Conservation (phyloP, 1,140 invertebrate genomes). For the Dendrolimus kikuchii region DNA sequence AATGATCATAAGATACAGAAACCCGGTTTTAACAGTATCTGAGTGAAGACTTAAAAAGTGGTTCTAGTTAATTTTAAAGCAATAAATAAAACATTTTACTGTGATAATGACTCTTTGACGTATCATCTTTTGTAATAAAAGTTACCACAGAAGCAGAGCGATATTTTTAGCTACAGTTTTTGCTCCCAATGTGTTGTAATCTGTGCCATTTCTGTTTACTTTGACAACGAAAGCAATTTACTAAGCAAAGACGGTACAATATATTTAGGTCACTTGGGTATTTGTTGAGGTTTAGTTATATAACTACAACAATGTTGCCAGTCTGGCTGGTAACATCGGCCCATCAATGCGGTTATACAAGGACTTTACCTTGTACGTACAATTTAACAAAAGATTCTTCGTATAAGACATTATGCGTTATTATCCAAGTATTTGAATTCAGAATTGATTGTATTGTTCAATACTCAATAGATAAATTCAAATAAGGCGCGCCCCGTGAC, state of each 20-base stretch:
- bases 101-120: no score
- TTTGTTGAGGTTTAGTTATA: constrained; percentile 4
- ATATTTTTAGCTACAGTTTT: background rate
- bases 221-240: constrained; percentile 10
- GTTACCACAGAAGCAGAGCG: background rate
- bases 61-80: no score
- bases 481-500: constrained; percentile 21
- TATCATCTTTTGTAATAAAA: no score
- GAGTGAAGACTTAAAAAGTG: no score
- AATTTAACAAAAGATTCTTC: constrained; percentile 3
- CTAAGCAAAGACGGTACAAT: constrained; percentile 10
- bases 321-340: background rate
- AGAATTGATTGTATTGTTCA: constrained; percentile 5
- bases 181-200: constrained; percentile 1
- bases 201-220: constrained; percentile 1
- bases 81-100: no score
- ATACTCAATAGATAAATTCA: constrained; percentile 6
- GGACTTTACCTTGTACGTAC: constrained; percentile 9
- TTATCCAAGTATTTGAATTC: constrained; percentile 5
- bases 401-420: constrained; percentile 8
- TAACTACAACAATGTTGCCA: background rate
- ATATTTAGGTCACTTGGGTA: constrained; percentile 10
- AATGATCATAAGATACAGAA: no score
- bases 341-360: constrained; percentile 5
- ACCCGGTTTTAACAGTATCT: no score